Conservation (phyloP, 2,888 invertebrate genomes). For the Platycheirus rosarum region DNA sequence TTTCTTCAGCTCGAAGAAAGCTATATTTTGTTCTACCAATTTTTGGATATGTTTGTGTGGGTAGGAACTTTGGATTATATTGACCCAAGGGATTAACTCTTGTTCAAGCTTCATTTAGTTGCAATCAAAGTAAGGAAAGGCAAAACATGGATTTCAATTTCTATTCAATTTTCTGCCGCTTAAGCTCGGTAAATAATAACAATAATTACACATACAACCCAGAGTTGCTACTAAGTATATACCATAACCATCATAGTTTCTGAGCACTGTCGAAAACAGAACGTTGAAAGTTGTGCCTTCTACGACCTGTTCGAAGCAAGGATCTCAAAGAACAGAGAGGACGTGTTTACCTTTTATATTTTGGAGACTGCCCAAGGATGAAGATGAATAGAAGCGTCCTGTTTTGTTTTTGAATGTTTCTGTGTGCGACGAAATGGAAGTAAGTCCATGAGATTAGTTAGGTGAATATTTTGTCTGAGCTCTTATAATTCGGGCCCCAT, state of each 20-base stretch:
- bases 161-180: constrained; percentile 71
- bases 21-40: neutral
- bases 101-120: constrained; percentile 66
- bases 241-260: constrained; percentile 49
- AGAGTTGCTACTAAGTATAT: too few species aligned
- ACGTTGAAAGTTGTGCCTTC: constrained; percentile 6
- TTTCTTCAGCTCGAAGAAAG: constrained; percentile 1
- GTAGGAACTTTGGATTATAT: constrained; percentile 37
- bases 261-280: constrained; percentile 23
- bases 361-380: neutral
- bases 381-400: neutral
- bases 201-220: constrained; percentile 34
- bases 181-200: constrained; percentile 68
- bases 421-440: constrained; percentile 32
- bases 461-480: neutral
- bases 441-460: constrained; percentile 37
- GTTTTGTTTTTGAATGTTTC: constrained; percentile 17
- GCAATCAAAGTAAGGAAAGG: constrained; percentile 51
- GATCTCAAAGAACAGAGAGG: neutral
- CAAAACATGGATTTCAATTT: constrained; percentile 56
- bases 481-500: neutral
- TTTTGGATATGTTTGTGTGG: constrained; percentile 5
- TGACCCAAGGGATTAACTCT: constrained; percentile 66
- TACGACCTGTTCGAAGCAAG: neutral
- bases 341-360: constrained; percentile 1